Conservation (phyloP, 2,888 invertebrate species). For the Tachina lurida region DNA sequence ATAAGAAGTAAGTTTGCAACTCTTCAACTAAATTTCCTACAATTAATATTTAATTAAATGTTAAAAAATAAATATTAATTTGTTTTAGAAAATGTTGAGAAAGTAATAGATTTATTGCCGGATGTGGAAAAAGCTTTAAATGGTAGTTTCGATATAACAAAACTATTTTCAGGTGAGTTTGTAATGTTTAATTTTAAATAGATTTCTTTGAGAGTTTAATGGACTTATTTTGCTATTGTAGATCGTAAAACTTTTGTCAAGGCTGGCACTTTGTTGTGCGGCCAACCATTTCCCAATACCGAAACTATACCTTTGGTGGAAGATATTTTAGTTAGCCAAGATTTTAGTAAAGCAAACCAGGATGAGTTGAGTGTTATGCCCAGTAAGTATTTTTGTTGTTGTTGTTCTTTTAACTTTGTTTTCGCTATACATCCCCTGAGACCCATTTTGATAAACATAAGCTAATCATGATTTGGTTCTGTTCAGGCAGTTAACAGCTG, state of each 20-base stretch:
- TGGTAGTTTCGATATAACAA: conserved; percentile 80
- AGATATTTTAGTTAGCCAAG: conserved; percentile 80
- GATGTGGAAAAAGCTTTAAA: conserved; percentile 79
- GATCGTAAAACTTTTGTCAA: conserved; percentile 83
- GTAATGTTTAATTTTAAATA: background rate
- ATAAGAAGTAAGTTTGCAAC: conserved; percentile 78
- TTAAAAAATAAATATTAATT: conserved; percentile 6
- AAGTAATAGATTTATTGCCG: conserved; percentile 78
- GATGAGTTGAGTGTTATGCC: conserved; percentile 82
- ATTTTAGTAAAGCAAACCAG: conserved; percentile 81
- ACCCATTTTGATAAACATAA: too few relatives aligned
- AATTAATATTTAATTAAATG: background rate
- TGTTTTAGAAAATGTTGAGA: conserved; percentile 77
- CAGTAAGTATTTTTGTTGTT: conserved; percentile 76
- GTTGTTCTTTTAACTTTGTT: background rate
- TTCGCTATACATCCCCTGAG: background rate
- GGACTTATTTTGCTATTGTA: conserved; percentile 60
- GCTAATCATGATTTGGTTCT: too few relatives aligned
- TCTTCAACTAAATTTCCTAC: conserved; percentile 6
- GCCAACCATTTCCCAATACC: conserved; percentile 84
- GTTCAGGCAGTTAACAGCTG: too few relatives aligned
- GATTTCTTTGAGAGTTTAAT: background rate
- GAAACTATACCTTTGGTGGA: conserved; percentile 81
- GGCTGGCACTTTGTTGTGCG: conserved; percentile 86
- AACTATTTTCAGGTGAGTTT: conserved; percentile 80